Base-by-base conservation (phyloP, 2,888 invertebrate species). In the Heteromurus nitidus region DNA sequence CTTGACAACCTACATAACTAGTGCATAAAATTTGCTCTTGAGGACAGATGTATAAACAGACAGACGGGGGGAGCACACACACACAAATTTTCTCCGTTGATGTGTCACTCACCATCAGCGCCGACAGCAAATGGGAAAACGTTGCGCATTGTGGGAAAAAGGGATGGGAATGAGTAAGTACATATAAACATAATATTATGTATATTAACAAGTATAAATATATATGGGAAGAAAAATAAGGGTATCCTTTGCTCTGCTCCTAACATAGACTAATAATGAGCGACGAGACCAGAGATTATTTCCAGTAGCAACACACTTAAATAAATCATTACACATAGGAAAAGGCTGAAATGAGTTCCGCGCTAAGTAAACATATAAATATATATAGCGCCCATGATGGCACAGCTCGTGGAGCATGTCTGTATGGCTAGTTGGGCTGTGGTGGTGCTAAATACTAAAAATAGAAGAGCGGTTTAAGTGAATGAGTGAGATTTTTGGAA, bases 401-500 rank as follows among this genome's bases (percentile, higher is more conserved):
- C 36, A 36, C 13, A 36, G 13, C 36, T 36, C 7, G 36, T 36
- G 36, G 36, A 5, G 36, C 7, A 36, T 36, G 36, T 5, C 36
- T 36, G 36, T 5, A 36, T 36, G 36, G 36, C 5, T 36, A 13
- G 36, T 9, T 36, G 36, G 36, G 13, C 5, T 36, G 60, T 2
- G n/a, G 20, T 11, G 2, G 11, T 2, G 20, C 20, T 20, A n/a
- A 1, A 62, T 5, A 22, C 55, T 55, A 55, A 20, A 55, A 24
- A 55, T 24, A 30, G 24, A 50, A 26, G 44, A 60, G 74, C 26
- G 74, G 74, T 69, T 70, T 67, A 67, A 80, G 73, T 73, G 62
- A 70, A 70, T 42, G 73, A 67, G 67, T 68, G 73, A 80, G 80
- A 73, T 79, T 68, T 36, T 80, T 73, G 60, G 50, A 80, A 73